Evolutionary conservation across 2,888 invertebrate species (phyloP), one percentile per base, ranked within the genome.

Genomic region (Eristalinus sepulchralis): DNA sequence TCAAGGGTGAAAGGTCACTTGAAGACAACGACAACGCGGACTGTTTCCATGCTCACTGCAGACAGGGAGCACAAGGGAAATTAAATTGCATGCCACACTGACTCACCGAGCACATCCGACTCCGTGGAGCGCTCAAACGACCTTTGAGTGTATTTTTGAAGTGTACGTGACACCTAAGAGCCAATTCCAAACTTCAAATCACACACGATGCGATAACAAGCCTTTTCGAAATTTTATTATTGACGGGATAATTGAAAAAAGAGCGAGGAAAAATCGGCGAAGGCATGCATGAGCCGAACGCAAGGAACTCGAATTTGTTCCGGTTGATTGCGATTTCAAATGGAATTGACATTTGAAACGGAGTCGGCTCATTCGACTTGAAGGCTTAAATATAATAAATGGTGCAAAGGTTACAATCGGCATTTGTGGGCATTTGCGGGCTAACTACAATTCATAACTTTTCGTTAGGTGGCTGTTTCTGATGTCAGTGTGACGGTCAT

Each of bases 1-100:
- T 81, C 75, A 70, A 81, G 39, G 75, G 64, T 55, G 20, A 75
- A 81, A 81, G 81, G 81, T 81, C 68, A 81, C 63, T 68, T 33
- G 57, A 68, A 75, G 81, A 55, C 62, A 81, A 68, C 39, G 39
- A 57, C 72, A 71, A 71, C 64, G 47, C 11, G 53, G 62, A 59
- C 36, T 1, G 64, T 64, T 11, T 20, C 22, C 0, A 33, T n/a
- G 33, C 8, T 24, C 24, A 55, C n/a, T 67, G n/a, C 13, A 22
- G 22, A 66, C 66, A 60, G 20, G 47, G 36, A 59, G 59, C 55
- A 31, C 57, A 78, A 59, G 27, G 22, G 60, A 63, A 80, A 60
- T 80, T 36, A 59, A 70, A 78, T 78, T 83, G 83, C 63, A 78
- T 68, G 72, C 34, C 66, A 64, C 78, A 66, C 66, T 76, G 71